These are phyloP conservation scores for Plutomurus gul DNA, from an alignment of 1,140 invertebrate genomes.

Conservation along the genomic window DNA sequence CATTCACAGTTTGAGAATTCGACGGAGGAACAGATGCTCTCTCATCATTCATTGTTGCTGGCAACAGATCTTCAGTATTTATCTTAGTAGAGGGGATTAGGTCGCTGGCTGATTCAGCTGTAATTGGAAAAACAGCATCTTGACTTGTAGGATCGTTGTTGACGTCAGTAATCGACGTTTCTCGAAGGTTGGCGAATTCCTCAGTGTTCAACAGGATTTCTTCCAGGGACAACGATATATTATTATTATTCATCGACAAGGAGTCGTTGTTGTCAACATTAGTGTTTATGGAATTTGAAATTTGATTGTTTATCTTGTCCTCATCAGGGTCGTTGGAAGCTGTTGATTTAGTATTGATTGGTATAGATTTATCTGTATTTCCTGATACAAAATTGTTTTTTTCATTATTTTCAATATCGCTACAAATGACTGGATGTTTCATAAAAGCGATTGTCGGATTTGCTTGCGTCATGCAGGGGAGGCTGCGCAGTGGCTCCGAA, in stretches of 20 bases:
- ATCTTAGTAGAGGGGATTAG: background rate
- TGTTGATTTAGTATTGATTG: too few species aligned
- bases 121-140: background rate
- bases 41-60: background rate
- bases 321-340: background rate
- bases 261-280: too few species aligned
- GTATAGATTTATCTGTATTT: too few species aligned
- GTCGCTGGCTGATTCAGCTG: background rate
- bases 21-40: background rate
- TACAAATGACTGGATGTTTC: too few species aligned
- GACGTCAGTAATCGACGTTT: background rate
- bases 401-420: too few species aligned
- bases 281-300: background rate
- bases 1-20: too few species aligned
- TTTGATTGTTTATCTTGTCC: background rate
- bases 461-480: too few species aligned
- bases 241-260: too few species aligned
- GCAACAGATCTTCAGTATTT: too few species aligned
- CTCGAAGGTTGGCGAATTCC: background rate
- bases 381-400: too few species aligned
- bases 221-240: background rate
- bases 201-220: background rate
- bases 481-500: background rate
- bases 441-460: too few species aligned
- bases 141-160: background rate